phyloP scores from a whole-genome alignment of 2,888 invertebrate genomes.

The Dolichomitus sp. region DNA sequence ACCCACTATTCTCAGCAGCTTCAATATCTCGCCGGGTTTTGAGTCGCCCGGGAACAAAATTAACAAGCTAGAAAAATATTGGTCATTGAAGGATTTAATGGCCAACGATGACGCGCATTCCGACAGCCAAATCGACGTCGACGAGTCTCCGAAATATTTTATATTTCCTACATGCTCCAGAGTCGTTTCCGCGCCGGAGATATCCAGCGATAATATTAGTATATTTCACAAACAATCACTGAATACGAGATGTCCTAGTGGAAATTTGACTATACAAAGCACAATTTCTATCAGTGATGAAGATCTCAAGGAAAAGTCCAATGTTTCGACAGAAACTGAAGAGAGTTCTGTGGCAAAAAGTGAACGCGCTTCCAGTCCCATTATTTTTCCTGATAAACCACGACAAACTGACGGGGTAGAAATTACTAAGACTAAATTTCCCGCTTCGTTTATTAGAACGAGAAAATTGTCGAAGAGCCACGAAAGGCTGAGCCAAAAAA shows the following conservation, averaged over 20 bases:
- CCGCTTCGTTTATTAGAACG: slow-evolving; percentile 75
- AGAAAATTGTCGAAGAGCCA: slow-evolving; percentile 74
- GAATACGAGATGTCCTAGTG: slow-evolving; percentile 58
- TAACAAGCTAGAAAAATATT: slow-evolving; percentile 80
- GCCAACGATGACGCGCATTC: slow-evolving; percentile 72
- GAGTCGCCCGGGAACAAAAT: slow-evolving; percentile 66
- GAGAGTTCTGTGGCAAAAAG: slow-evolving; percentile 35
- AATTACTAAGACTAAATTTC: slow-evolving; percentile 72
- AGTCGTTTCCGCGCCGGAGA: slow-evolving; percentile 79
- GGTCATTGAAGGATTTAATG: slow-evolving; percentile 80
- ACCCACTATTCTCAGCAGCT: slow-evolving; percentile 75
- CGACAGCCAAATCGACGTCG: slow-evolving; percentile 53
- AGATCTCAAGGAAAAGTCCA: slow-evolving; percentile 45
- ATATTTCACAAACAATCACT: slow-evolving; percentile 70
- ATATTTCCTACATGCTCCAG: slow-evolving; percentile 78
- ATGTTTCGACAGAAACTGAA: not conserved
- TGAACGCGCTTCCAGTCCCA: slow-evolving; percentile 65
- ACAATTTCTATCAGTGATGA: slow-evolving; percentile 75
- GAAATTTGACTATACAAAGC: slow-evolving; percentile 73
- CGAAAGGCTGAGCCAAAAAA: slow-evolving; percentile 66
- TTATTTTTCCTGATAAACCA: slow-evolving; percentile 45
- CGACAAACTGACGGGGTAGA: not conserved
- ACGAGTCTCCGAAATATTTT: slow-evolving; percentile 73
- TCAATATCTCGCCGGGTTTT: slow-evolving; percentile 71
- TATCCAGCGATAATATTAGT: slow-evolving; percentile 71